Percentiles rank a stretch among this genome's conserved stretches.
These are phyloP conservation scores for Drosophila fungiperda DNA, from an alignment of 2,888 invertebrate species.

Conservation along the genomic window DNA sequence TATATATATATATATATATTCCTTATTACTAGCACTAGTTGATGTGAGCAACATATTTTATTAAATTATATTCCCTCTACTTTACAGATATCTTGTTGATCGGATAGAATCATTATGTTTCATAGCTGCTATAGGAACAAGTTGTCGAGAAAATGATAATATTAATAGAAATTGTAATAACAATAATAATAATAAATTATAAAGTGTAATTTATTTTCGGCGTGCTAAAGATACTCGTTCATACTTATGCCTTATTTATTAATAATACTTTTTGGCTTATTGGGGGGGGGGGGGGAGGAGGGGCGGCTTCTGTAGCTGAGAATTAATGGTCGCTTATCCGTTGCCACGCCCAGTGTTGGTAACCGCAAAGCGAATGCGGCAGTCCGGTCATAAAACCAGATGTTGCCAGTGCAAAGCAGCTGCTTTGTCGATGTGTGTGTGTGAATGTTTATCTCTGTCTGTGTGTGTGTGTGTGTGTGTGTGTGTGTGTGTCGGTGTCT, in stretches of 20 bases:
- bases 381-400: constrained; percentile 45
- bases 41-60: no score
- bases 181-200: not conserved
- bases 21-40: no score
- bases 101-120: no score
- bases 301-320: not conserved
- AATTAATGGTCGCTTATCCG: constrained; percentile 19
- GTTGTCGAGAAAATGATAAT: not conserved
- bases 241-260: not conserved
- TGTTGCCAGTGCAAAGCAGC: constrained; percentile 43
- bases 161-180: not conserved
- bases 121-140: not conserved
- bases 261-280: not conserved
- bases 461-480: not conserved
- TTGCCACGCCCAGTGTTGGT: constrained; percentile 35
- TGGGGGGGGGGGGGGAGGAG: not conserved
- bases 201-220: not conserved
- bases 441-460: rapidly evolving
- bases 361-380: constrained; percentile 35
- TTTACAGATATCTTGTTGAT: not conserved
- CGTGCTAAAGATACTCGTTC: not conserved
- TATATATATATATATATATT: no score
- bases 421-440: constrained; percentile 2
- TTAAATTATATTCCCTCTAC: not conserved
- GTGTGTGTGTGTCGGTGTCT: constrained; percentile 9